Conservation (phyloP, 2,888 invertebrate species). For the Sturmia bella region DNA sequence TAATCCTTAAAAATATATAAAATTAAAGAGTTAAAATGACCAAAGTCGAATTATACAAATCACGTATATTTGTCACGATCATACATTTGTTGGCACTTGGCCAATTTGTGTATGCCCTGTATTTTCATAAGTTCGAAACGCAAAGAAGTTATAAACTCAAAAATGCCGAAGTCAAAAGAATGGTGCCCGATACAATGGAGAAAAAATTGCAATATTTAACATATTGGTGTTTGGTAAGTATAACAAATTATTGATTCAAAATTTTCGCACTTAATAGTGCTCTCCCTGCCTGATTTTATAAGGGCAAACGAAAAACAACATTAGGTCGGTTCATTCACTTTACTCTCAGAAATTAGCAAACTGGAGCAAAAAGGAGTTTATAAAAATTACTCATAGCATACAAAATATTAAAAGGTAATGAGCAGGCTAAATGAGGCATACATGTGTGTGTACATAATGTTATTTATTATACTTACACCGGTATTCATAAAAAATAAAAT, state of each 20-base stretch:
- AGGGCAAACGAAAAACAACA: too few species aligned
- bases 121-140: slow-evolving; percentile 82
- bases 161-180: slow-evolving; percentile 73
- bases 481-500: too few species aligned
- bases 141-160: slow-evolving; percentile 77
- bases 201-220: slow-evolving; percentile 82
- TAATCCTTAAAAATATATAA: slow-evolving; percentile 19
- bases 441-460: too few species aligned
- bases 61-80: slow-evolving; percentile 79
- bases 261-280: too few species aligned
- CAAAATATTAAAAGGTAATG: too few species aligned
- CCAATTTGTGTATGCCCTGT: slow-evolving; percentile 81
- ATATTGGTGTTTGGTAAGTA: slow-evolving; percentile 83
- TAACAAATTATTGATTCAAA: background rate
- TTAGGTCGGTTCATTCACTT: too few species aligned
- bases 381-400: too few species aligned
- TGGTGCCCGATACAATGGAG: slow-evolving; percentile 80
- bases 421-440: too few species aligned
- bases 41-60: slow-evolving; percentile 82
- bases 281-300: too few species aligned
- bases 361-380: too few species aligned
- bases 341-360: too few species aligned
- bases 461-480: too few species aligned
- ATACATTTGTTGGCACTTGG: slow-evolving; percentile 80
- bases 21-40: slow-evolving; percentile 79